Evolutionary conservation across 2,113 vertebrate species (phyloP), one percentile per base, ranked within the genome.

Genomic region (Ammodytes dubius): DNA sequence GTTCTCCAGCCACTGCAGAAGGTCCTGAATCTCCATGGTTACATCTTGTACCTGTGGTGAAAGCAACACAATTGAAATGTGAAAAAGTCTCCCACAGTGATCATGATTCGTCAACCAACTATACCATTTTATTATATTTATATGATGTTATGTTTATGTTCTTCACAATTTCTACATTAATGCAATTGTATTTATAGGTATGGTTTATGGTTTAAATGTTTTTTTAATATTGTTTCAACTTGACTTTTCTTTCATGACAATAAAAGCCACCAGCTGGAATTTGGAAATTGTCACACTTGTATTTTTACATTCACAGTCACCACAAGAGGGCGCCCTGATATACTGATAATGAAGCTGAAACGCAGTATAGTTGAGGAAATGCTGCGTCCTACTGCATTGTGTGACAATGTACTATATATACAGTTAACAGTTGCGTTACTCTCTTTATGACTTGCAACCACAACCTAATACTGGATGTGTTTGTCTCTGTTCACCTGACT

Each of bases 1-100:
- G 81, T 95, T 96, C 65, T 97, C 96, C 89, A 98, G 90, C 97
- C 97, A 97, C 89, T 96, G 96, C 69, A 97, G 90, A 74, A 98
- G 92, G 76, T 97, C 96, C 0, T 96, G 95, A 81, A 96, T 95
- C 91, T 97, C 97, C 95, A 97, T 92, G 0, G 94, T 96, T 54
- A 97, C 89, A 86, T 97, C 97, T 93, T 97, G 97, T 27, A 97
- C 96, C 97, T 98, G 71, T 3, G 67, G 45, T 13, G 37, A 75
- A 43, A 49, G 53, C 6, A 45, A 68, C 3, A 67, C 10, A 11
- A 56, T 52, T 27, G 27, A 1, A 49, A 83, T 60, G 12, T 27
- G n/a, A 27, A 27, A 17, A 40, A 54, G 4, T 57, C 15, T 53
- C 0, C n/a, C 3, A n/a, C n/a, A 0, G 2, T 15, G 27, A 52